Evolutionary conservation across 2,113 vertebrate genomes (phyloP), one percentile per base, ranked within the genome.

Genomic region (Cyrtonyx montezumae): DNA sequence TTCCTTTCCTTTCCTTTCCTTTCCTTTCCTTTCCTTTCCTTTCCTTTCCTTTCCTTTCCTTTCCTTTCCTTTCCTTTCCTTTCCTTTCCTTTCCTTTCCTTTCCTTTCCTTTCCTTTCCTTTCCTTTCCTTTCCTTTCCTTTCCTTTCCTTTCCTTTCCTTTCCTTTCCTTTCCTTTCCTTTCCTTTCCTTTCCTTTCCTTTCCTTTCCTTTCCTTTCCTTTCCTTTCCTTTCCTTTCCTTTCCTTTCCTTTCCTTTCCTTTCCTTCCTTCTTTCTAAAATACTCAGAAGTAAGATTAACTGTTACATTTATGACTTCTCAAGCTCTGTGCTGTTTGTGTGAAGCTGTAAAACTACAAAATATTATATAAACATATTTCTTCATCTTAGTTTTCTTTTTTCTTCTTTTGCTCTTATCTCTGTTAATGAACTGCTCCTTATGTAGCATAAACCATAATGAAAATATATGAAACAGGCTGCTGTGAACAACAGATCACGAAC

Each of bases 371-470:
- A 71, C 26, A 73, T 20, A n/a, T 67, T 87, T 88, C 67, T 84
- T 83, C 43, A 20, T 78, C 22, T 49, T 49, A 81, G 53, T 56
- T 84, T 81, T 61, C 63, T 46, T 84, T 53, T 48, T 85, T 76
- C 45, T 73, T 26, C 36, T 80, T 79, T 37, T 68, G 25, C 36
- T 63, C 71, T 90, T 28, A 25, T 88, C 42, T 91, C 66, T 89
- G 56, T 62, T 87, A 66, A 86, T 84, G 61, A 87, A 4, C n/a
- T 53, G 20, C 22, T 67, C 21, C 58, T 94, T 88, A 91, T 74
- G 56, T 89, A 87, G 79, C 65, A 43, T 2, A 59, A 18, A 37
- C 32, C 73, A 34, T 79, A 92, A 92, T 81, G 79, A 93, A 94
- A 95, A 90, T n/a, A 63, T 68, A 69, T 3, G 56, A 73, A 49